Evolutionary conservation across 2,888 invertebrate species (phyloP), one percentile per base, ranked within the genome.

Genomic region (Lasioglossum calceatum): DNA sequence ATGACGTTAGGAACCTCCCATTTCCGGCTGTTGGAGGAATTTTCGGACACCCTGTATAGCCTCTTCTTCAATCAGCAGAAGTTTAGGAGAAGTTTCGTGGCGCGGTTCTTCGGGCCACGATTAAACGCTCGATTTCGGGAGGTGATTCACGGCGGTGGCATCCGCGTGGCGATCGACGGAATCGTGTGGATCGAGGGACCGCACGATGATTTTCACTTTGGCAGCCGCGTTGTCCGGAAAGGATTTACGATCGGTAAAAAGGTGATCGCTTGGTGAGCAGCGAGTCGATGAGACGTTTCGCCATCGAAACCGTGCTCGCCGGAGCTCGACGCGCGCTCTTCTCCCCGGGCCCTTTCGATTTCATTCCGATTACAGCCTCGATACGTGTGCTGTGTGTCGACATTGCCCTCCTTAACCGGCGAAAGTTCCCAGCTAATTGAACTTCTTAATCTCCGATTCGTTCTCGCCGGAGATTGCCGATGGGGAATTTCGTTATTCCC

Each of bases 161-260:
- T 84, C 76, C 61, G 16, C 5, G 50, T 2, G 54, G n/a, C 67
- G 50, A 58, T 39, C 47, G 75, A 72, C 50, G 14, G 76, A 54
- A 77, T 81, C 81, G 80, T 42, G 61, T 27, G 79, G 72, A 64
- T 83, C 84, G 73, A 70, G 74, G 23, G 75, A 32, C 61, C 74
- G 67, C 64, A 12, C 44, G 82, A 82, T 67, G 86, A 89, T 89
- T 89, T 89, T 89, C 89, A 84, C 84, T 83, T 71, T 12, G 73
- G 70, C 54, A 42, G 58, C 58, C 78, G 79, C 74, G 75, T 82
- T 78, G 86, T 87, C 87, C 87, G 87, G 88, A 86, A 89, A 86
- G 84, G 88, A 89, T 89, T 89, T 89, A 88, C 86, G 89, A 89
- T 89, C 83, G 79, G 58, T 81, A 88, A 89, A 88, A 89, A 86